phyloP scores from a whole-genome alignment of 2,797 vertebrate species.

The Poeciliopsis paucimaculata region DNA sequence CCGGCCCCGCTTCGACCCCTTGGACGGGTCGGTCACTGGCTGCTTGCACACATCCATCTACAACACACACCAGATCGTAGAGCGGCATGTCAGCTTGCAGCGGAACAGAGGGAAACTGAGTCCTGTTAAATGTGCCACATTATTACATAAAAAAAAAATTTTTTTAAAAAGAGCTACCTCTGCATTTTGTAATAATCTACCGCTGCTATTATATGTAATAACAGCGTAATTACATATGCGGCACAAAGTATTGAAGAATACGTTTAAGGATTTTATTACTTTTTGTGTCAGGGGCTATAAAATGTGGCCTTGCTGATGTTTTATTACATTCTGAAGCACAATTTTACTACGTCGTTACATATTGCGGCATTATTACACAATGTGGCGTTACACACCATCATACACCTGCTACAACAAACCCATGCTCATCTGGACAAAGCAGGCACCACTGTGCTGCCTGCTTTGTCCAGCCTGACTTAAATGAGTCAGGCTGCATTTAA shows the following conservation, averaged over 20 bases:
- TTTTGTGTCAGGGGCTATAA: too few relatives aligned
- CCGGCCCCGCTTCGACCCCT: slow-evolving; percentile 80
- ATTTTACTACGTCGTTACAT: too few relatives aligned
- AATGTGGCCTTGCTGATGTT: too few relatives aligned
- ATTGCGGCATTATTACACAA: too few relatives aligned
- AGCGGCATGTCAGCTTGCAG: not conserved
- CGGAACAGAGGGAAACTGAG: not conserved
- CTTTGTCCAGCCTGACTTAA: too few relatives aligned
- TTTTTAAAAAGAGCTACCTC: not conserved
- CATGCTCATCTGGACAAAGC: not conserved
- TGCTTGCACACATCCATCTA: slow-evolving; percentile 85
- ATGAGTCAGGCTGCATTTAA: not conserved
- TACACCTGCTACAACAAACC: not conserved
- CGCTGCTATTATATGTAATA: too few relatives aligned
- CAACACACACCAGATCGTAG: not conserved
- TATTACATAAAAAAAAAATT: not conserved
- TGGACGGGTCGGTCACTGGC: slow-evolving; percentile 82
- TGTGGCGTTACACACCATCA: not conserved
- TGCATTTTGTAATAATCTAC: too few relatives aligned
- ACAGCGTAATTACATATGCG: too few relatives aligned
- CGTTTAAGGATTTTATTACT: too few relatives aligned
- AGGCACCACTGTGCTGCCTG: not conserved
- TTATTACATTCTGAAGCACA: too few relatives aligned
- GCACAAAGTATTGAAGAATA: too few relatives aligned
- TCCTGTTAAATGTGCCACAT: not conserved